Evolutionary conservation across 1,140 invertebrate genomes (phyloP).

Genomic region (Macrostomum lignano): DNA sequence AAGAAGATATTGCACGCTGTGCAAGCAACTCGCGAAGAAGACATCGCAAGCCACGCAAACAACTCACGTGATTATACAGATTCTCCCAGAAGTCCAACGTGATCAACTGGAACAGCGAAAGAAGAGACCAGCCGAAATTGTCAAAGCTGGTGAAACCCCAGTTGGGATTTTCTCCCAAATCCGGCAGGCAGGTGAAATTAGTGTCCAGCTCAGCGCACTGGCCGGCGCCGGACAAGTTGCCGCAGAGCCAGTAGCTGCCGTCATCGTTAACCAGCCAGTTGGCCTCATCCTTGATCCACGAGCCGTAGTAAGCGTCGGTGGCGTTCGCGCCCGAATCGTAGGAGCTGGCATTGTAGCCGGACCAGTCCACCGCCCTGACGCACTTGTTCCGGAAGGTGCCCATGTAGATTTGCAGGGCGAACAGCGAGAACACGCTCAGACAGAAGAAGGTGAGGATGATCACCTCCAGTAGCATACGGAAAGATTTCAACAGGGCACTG

Average conservation of each 20-base stretch:
- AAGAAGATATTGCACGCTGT: too few species aligned
- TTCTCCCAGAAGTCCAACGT: conserved; percentile 96
- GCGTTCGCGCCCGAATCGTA: conserved; percentile 30
- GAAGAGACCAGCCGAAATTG: conserved; percentile 78
- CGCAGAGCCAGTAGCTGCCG: conserved; percentile 28
- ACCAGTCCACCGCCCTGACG: conserved; percentile 44
- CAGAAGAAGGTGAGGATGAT: conserved; percentile 80
- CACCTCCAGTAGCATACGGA: conserved; percentile 71
- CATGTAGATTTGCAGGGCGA: conserved; percentile 89
- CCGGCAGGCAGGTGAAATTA: conserved; percentile 63
- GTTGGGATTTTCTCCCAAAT: conserved; percentile 71
- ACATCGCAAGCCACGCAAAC: too few species aligned
- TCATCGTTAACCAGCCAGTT: conserved; percentile 35
- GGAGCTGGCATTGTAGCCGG: conserved; percentile 19
- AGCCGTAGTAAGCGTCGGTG: conserved; percentile 3
- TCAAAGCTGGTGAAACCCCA: conserved; percentile 89
- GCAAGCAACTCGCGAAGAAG: too few species aligned
- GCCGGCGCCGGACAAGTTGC: conserved; percentile 36
- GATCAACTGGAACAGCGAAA: conserved; percentile 79
- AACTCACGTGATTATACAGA: conserved; percentile 62
- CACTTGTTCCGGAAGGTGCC: conserved; percentile 85
- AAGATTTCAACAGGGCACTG: conserved; percentile 68
- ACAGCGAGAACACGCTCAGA: conserved; percentile 73
- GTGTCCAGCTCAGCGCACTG: conserved; percentile 36
- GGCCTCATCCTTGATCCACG: conserved; percentile 54